Evolutionary conservation across 37 sponge, comb jelly and placozoan species (phyloP).

Genomic region (Ianthella basta): DNA sequence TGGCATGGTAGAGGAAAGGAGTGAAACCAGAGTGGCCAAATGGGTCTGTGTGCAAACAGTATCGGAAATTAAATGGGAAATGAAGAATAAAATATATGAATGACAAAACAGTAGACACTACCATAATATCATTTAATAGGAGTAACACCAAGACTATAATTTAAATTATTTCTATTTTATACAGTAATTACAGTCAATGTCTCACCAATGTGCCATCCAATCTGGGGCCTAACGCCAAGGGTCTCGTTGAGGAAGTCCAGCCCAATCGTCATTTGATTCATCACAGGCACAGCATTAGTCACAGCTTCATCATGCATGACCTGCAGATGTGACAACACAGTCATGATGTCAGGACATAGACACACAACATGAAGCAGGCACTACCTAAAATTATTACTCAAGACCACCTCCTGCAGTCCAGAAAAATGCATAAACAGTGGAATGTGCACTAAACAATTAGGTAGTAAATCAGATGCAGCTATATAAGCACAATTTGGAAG

Average conservation of each 20-base stretch:
- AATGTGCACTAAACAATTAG: too few species aligned
- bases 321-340: neutral
- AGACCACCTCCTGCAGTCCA: too few species aligned
- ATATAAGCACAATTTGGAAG: too few species aligned
- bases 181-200: too few species aligned
- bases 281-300: neutral
- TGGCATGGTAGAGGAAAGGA: conserved; percentile 6
- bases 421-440: too few species aligned
- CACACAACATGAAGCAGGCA: neutral
- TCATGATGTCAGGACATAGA: neutral
- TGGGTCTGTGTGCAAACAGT: neutral
- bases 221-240: conserved; percentile 25
- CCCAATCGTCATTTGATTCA: conserved; percentile 40
- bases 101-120: too few species aligned
- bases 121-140: too few species aligned
- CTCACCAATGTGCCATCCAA: conserved; percentile 48
- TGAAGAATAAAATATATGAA: too few species aligned
- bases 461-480: too few species aligned
- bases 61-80: neutral
- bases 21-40: conserved; percentile 38
- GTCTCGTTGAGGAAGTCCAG: conserved; percentile 10
- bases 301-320: conserved; percentile 49
- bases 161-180: too few species aligned
- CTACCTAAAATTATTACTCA: too few species aligned
- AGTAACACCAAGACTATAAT: too few species aligned